Evolutionary conservation across 2,888 invertebrate genomes (phyloP), one percentile per base, ranked within the genome.

Genomic region (Invenusta paracnida): DNA sequence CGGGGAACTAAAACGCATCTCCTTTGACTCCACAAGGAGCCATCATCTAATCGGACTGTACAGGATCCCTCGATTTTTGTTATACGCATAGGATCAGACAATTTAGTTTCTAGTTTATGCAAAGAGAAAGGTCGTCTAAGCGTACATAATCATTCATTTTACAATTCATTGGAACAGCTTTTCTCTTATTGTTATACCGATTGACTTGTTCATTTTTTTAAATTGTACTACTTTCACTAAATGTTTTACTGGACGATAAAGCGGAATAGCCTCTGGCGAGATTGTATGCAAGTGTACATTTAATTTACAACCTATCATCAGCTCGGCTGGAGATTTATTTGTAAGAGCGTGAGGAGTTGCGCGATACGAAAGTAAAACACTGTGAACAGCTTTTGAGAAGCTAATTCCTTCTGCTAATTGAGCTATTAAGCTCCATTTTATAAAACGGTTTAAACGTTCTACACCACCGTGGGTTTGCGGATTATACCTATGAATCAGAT

Each of bases 301-400:
- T 73, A 73, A 73, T 73, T 83, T 83, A 25, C 29, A 27, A 66
- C 30, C 83, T 1, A 29, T 83, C 83, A 83, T 83, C 83, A 83
- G 30, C 83, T 83, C 83, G 1, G 83, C 83, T 66, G 83, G 83
- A 28, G 23, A 83, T 30, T 83, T 66, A 73, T 73, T 73, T 73
- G 73, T 73, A 27, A 83, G 29, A 17, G 83, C 83, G 66, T 83
- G 83, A 31, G 83, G 27, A 66, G 83, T 83, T 31, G 83, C 29
- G 25, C 83, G 25, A 29, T 83, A 83, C 29, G 83, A 83, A 17
- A 31, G 17, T 2, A 83, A 29, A 31, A 83, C 23, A 25, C 23
- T 66, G n/a, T 83, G 31, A 31, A 83, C 29, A 25, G 83, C 29
- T 0, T 30, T 66, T 66, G 31, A 13, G 30, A 83, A 83, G 27